These are phyloP conservation scores for Chironomus tepperi DNA, from an alignment of 1,140 invertebrate species.

Conservation along the genomic window DNA sequence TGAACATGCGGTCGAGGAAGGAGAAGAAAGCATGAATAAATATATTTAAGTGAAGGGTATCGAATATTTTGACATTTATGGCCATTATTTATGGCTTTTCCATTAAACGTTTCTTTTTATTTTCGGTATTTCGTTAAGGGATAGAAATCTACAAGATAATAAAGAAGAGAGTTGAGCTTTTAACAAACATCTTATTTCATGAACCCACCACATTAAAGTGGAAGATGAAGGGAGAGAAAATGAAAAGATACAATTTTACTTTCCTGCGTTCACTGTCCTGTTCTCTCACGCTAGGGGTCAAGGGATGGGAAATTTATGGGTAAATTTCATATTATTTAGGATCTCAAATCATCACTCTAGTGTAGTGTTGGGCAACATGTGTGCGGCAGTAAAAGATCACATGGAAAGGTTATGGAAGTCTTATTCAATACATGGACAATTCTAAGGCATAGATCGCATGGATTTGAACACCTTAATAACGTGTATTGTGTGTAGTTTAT, in stretches of 20 bases:
- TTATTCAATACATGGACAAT: too few species aligned
- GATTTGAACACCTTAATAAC: too few species aligned
- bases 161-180: slow-evolving; percentile 10
- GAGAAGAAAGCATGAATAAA: slow-evolving; percentile 20
- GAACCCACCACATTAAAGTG: background rate
- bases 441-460: too few species aligned
- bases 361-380: too few species aligned
- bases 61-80: slow-evolving; percentile 23
- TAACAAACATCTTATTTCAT: slow-evolving; percentile 23
- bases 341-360: too few species aligned
- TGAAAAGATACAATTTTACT: background rate
- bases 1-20: background rate
- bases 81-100: slow-evolving; percentile 20
- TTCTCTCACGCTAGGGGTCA: too few species aligned
- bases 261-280: background rate
- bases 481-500: too few species aligned
- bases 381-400: too few species aligned
- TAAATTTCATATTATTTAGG: too few species aligned
- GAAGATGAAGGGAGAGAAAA: background rate
- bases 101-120: slow-evolving; percentile 15
- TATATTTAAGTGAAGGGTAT: slow-evolving; percentile 23
- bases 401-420: too few species aligned
- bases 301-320: too few species aligned
- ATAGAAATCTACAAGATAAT: slow-evolving; percentile 21
- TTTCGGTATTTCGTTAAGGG: background rate